Evolutionary conservation across 2,888 invertebrate genomes (phyloP).

Genomic region (Quadroppia sp.): DNA sequence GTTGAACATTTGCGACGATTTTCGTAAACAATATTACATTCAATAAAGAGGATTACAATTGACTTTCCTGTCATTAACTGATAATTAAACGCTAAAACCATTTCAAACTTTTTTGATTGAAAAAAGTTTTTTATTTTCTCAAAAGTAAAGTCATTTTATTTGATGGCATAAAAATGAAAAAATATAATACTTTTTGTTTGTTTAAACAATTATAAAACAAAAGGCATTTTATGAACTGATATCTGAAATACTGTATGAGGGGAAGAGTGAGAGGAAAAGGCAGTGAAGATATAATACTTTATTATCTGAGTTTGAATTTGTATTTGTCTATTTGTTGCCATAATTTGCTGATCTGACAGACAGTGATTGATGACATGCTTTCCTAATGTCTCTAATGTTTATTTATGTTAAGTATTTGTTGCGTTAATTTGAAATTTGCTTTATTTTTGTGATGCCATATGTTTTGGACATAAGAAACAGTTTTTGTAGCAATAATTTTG

Average conservation of each 20-base stretch:
- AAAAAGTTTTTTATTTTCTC: too few species aligned
- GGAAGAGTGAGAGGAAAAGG: background rate
- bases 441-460: conserved; percentile 20
- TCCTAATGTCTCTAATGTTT: conserved; percentile 18
- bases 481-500: background rate
- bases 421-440: conserved; percentile 33
- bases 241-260: background rate
- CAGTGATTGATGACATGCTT: conserved; percentile 21
- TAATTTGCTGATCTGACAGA: conserved; percentile 23
- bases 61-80: too few species aligned
- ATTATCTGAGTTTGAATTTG: conserved; percentile 5
- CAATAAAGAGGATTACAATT: too few species aligned
- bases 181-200: background rate
- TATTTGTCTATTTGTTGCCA: conserved; percentile 26
- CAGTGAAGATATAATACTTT: conserved; percentile 16
- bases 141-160: too few species aligned
- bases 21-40: too few species aligned
- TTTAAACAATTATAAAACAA: background rate
- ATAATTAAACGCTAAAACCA: too few species aligned
- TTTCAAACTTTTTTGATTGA: too few species aligned
- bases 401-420: conserved; percentile 34
- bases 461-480: conserved; percentile 7
- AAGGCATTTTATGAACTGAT: background rate
- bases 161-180: too few species aligned
- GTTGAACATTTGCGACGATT: too few species aligned